Conservation (phyloP, 2,797 vertebrate genomes). For the Enteromius mattozi region DNA sequence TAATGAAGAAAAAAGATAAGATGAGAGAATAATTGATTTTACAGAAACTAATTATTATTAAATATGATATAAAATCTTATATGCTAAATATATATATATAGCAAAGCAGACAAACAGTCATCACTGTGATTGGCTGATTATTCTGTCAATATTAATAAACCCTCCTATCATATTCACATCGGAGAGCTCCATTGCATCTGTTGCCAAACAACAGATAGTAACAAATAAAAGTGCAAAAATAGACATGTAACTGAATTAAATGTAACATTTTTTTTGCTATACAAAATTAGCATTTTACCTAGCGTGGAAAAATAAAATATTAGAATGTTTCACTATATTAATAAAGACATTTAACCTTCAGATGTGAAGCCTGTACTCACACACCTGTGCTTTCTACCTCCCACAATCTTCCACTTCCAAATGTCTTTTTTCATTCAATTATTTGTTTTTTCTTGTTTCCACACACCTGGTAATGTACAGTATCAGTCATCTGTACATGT, state of each 20-base stretch:
- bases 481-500: background rate
- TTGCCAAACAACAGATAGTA: too few relatives aligned
- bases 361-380: background rate
- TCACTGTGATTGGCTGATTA: background rate
- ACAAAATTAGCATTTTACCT: too few relatives aligned
- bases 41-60: background rate
- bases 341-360: background rate
- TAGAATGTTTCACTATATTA: too few relatives aligned
- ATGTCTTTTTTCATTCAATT: conserved; percentile 6
- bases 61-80: background rate
- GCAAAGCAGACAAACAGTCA: background rate
- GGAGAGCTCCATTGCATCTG: too few relatives aligned
- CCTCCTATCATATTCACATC: background rate
- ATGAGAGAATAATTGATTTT: background rate
- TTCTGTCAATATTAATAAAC: background rate
- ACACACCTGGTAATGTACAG: background rate
- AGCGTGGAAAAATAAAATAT: too few relatives aligned
- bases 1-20: background rate
- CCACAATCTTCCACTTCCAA: background rate
- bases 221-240: too few relatives aligned
- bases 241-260: too few relatives aligned
- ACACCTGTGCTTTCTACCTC: background rate
- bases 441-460: conserved; percentile 19
- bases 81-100: background rate
- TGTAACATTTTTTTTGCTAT: too few relatives aligned